A percentile compares a stretch with the other conserved stretches of the same genome.
Evolutionary conservation across 64 coral and sea anemone species (phyloP).

Genomic region (Montipora sp.): DNA sequence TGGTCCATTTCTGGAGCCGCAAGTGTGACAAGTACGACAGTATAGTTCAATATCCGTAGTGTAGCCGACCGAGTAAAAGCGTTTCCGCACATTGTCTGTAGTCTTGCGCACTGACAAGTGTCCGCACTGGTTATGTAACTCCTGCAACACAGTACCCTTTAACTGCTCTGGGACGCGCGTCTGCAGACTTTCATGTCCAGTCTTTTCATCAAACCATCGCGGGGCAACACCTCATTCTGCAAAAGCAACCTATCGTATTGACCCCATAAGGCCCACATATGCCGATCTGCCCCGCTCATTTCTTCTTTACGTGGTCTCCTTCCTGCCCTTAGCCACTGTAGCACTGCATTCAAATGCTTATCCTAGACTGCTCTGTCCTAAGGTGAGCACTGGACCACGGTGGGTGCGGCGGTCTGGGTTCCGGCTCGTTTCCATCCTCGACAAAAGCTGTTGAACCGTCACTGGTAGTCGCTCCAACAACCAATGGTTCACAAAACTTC

Average conservation of each 20-base stretch:
- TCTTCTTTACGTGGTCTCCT: not conserved
- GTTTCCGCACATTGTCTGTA: constrained; percentile 38
- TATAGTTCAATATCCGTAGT: constrained; percentile 29
- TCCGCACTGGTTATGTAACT: constrained; percentile 60
- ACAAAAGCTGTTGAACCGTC: not conserved
- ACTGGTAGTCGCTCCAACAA: not conserved
- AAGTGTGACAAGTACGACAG: constrained; percentile 67
- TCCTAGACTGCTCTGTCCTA: not conserved
- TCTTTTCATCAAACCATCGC: constrained; percentile 36
- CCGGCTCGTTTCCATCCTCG: not conserved
- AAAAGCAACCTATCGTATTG: constrained; percentile 49
- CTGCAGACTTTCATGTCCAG: not conserved
- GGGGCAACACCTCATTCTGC: constrained; percentile 23
- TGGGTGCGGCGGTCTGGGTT: not conserved
- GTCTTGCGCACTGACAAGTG: constrained; percentile 50
- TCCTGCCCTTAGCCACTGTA: not conserved
- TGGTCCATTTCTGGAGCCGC: constrained; percentile 30
- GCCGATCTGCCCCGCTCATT: not conserved
- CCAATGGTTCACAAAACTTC: not conserved
- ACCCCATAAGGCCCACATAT: too few relatives aligned
- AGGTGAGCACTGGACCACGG: not conserved
- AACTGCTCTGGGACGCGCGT: constrained; percentile 31
- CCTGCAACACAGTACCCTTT: constrained; percentile 17
- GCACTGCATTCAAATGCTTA: not conserved
- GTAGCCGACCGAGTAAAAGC: constrained; percentile 53